phyloP scores from a whole-genome alignment of 1,140 invertebrate species.

The Matsumurasca onukii region DNA sequence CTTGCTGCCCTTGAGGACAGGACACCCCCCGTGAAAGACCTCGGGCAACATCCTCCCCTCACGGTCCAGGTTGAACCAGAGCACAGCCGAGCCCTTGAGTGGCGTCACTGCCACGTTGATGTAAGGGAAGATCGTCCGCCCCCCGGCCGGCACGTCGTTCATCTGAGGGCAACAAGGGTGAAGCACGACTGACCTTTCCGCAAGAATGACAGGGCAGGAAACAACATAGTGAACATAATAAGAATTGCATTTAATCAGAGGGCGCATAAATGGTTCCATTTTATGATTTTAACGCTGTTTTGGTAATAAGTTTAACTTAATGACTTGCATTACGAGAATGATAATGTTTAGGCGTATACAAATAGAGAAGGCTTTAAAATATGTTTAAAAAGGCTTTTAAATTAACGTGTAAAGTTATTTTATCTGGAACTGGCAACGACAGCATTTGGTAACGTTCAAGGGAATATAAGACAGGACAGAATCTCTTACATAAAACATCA shows the following conservation, averaged over 20 bases:
- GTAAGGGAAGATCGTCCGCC: not conserved
- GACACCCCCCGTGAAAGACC: not conserved
- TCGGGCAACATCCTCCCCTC: not conserved
- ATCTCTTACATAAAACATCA: slow-evolving; percentile 3
- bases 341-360: no score
- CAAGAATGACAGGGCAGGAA: not conserved
- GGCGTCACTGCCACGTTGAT: not conserved
- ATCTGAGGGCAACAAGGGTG: not conserved
- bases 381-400: no score
- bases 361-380: no score
- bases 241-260: not conserved
- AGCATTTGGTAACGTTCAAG: no score
- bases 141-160: not conserved
- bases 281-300: not conserved
- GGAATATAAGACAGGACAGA: no score
- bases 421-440: no score
- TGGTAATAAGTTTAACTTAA: not conserved
- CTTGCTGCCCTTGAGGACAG: not conserved
- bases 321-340: not conserved
- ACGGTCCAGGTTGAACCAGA: not conserved
- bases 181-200: not conserved
- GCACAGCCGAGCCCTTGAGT: not conserved
- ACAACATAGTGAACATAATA: not conserved
- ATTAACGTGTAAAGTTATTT: no score
- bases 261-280: not conserved